Conservation (phyloP, 1,140 invertebrate species). For the Panagrolaimus sp. region DNA sequence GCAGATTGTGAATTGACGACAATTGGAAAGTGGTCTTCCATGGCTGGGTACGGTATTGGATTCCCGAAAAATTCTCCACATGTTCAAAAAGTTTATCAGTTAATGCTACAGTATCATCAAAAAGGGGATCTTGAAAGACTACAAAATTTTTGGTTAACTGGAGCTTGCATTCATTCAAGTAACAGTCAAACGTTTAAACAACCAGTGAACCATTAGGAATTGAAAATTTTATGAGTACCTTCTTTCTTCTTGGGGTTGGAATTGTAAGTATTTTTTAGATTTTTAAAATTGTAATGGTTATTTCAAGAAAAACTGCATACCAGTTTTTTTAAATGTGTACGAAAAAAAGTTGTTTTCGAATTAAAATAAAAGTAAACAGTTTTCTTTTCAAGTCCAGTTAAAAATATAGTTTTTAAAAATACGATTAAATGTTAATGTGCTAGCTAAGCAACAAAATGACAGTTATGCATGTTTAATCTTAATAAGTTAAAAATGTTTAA, state of each 20-base stretch:
- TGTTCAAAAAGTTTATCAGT: conserved; percentile 85
- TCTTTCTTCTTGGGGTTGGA: conserved; percentile 85
- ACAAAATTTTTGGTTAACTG: conserved; percentile 92
- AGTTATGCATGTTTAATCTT: no score
- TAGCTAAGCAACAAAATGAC: no score
- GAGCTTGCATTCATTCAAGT: conserved; percentile 85
- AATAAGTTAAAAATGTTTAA: no score
- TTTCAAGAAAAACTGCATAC: no score
- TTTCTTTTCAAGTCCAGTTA: no score
- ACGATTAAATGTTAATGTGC: no score
- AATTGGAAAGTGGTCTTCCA: conserved; percentile 53
- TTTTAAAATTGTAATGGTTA: no score
- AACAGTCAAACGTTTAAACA: conserved; percentile 79
- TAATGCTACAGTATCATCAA: conserved; percentile 84
- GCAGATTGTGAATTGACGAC: conserved; percentile 90
- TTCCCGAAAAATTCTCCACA: conserved; percentile 93
- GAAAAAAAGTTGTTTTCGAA: background rate
- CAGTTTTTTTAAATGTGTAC: no score
- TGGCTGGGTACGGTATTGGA: conserved; percentile 81
- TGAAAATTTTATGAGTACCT: conserved; percentile 93
- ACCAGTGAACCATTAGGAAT: conserved; percentile 81
- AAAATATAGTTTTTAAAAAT: no score
- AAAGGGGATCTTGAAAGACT: conserved; percentile 87
- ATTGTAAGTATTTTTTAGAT: conserved; percentile 63
- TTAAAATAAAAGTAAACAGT: background rate